Evolutionary conservation across 1,140 invertebrate genomes (phyloP).

Genomic region (Wasmannia auropunctata): DNA sequence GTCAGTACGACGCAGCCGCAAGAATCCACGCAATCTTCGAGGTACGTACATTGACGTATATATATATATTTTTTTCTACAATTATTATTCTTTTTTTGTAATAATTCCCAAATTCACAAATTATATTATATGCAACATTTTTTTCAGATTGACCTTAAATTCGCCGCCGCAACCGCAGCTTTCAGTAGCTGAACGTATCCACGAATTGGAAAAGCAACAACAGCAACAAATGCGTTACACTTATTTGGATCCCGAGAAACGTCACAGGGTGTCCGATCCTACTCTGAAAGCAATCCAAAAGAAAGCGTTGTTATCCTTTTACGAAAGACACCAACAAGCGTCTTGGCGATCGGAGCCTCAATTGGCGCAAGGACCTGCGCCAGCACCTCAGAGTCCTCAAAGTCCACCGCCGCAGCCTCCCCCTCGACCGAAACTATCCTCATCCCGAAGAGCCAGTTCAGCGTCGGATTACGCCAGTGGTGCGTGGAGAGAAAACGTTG

Average conservation of each 20-base stretch:
- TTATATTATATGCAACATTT: background rate
- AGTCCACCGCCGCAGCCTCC: constrained; percentile 86
- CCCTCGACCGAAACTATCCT: constrained; percentile 85
- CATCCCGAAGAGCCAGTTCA: constrained; percentile 88
- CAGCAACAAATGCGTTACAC: constrained; percentile 87
- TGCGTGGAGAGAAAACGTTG: constrained; percentile 79
- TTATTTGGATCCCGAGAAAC: constrained; percentile 92
- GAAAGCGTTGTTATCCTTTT: constrained; percentile 93
- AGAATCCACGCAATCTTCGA: constrained; percentile 67
- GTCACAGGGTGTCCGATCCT: constrained; percentile 90
- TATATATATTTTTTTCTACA: background rate
- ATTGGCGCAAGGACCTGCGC: constrained; percentile 79
- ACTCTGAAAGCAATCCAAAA: constrained; percentile 95
- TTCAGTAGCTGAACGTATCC: constrained; percentile 91
- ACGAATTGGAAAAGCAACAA: constrained; percentile 88
- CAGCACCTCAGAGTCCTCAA: constrained; percentile 81
- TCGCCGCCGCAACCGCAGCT: constrained; percentile 85
- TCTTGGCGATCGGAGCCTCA: constrained; percentile 88
- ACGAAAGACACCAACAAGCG: constrained; percentile 91
- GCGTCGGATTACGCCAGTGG: constrained; percentile 89
- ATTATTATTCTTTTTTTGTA: constrained; percentile 4
- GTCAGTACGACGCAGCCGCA: constrained; percentile 79
- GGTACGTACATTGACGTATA: constrained; percentile 61
- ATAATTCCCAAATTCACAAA: background rate
- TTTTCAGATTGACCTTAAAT: constrained; percentile 75